phyloP scores from a whole-genome alignment of 2,113 vertebrate species.

The Lepidothrix coronata region DNA sequence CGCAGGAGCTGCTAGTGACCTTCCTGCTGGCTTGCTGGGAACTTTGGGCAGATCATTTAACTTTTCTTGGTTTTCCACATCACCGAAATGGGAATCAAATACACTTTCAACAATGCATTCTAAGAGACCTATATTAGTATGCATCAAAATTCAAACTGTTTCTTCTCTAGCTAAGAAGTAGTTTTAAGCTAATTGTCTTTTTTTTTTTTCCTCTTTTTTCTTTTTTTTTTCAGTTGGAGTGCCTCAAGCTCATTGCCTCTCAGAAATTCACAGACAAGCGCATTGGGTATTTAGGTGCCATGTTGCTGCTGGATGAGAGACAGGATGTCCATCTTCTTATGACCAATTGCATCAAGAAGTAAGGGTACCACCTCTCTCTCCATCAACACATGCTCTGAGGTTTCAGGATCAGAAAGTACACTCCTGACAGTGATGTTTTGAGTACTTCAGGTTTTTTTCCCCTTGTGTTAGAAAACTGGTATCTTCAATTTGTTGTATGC shows the following conservation, averaged over 20 bases:
- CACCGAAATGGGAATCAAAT: not conserved
- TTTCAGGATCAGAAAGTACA: slow-evolving; percentile 10
- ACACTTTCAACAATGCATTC: not conserved
- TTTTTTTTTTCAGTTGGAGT: slow-evolving; percentile 87
- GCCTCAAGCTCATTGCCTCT: slow-evolving; percentile 97
- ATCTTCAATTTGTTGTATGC: not conserved
- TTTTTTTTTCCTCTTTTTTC: not conserved
- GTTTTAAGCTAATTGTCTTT: slow-evolving; percentile 40
- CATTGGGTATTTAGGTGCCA: slow-evolving; percentile 98
- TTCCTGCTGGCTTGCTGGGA: not conserved
- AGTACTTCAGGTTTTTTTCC: not conserved
- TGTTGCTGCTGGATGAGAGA: slow-evolving; percentile 96
- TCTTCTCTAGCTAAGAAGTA: not conserved
- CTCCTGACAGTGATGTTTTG: not conserved
- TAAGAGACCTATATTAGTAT: not conserved
- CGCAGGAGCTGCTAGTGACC: not conserved
- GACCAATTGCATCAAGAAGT: slow-evolving; percentile 99
- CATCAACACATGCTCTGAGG: not conserved
- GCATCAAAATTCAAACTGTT: not conserved
- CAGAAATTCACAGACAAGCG: slow-evolving; percentile 99
- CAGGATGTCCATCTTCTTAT: slow-evolving; percentile 99
- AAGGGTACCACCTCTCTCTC: slow-evolving; percentile 67
- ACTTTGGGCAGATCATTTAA: not conserved
- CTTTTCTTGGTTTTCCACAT: not conserved
- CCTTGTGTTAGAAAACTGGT: not conserved